Conservation (phyloP, 2,797 vertebrate genomes). For the Amazonetta brasiliensis region DNA sequence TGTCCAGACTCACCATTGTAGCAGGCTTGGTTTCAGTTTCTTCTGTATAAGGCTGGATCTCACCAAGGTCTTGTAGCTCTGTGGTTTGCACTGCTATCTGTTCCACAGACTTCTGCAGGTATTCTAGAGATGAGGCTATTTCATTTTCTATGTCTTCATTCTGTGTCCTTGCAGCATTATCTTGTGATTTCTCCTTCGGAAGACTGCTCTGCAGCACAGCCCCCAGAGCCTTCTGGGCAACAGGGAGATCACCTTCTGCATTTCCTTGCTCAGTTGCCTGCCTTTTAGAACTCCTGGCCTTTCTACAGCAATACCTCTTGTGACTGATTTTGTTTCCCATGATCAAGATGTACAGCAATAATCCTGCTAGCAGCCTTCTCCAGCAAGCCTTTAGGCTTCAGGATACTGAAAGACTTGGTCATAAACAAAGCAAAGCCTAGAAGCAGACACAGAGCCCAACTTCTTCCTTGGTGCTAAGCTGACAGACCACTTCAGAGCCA, state of each 20-base stretch:
- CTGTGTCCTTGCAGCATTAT: not conserved
- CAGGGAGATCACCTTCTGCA: accelerated
- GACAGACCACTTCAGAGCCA: not conserved
- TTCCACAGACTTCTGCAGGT: not conserved
- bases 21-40: not conserved
- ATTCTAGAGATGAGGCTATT: accelerated
- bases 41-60: not conserved
- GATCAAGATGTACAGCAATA: accelerated
- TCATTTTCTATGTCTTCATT: accelerated
- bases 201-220: not conserved
- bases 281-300: not conserved
- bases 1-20: accelerated
- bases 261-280: not conserved
- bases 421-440: not conserved
- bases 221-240: not conserved
- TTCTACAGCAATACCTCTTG: not conserved
- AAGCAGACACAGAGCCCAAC: not conserved
- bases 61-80: not conserved
- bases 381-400: not conserved
- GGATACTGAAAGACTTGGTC: accelerated
- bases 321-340: conserved; percentile 36
- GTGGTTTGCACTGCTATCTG: accelerated
- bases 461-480: not conserved
- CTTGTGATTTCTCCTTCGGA: accelerated
- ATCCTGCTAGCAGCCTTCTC: not conserved